A percentile compares a stretch with the other conserved stretches of the same genome.
Evolutionary conservation across 2,888 invertebrate genomes (phyloP).

Genomic region (Phaonia tiefii): DNA sequence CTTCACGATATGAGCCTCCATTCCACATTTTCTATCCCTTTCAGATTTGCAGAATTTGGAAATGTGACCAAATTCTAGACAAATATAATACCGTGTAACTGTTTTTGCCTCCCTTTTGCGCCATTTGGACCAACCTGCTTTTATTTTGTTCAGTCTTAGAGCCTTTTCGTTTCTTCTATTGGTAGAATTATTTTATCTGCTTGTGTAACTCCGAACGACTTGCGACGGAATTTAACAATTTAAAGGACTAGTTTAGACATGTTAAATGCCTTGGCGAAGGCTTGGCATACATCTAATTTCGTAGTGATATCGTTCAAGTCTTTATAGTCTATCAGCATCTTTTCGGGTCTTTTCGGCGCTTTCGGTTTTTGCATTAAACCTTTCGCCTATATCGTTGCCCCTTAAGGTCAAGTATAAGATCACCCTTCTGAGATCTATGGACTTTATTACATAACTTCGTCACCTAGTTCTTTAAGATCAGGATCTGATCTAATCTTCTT

Average conservation of each 20-base stretch:
- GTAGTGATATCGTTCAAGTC: slow-evolving; percentile 15
- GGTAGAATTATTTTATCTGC: not conserved
- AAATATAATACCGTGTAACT: not conserved
- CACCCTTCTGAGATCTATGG: slow-evolving; percentile 15
- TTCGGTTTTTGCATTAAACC: not conserved
- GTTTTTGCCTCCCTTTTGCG: not conserved
- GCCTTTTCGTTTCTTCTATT: not conserved
- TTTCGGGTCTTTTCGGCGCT: not conserved
- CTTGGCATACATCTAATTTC: not conserved
- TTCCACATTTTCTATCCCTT: not conserved
- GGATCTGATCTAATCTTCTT: slow-evolving; percentile 6
- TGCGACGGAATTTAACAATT: not conserved
- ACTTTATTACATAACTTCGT: slow-evolving; percentile 16
- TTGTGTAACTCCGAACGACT: no score
- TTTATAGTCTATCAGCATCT: slow-evolving; percentile 5
- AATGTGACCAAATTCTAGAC: slow-evolving; percentile 4
- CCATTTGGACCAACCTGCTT: not conserved
- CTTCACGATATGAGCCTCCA: not conserved
- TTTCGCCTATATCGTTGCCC: not conserved
- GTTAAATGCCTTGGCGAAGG: not conserved
- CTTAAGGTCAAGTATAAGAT: slow-evolving; percentile 4
- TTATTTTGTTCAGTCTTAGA: not conserved
- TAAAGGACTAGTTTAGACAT: not conserved
- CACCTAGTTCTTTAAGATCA: slow-evolving; percentile 3
- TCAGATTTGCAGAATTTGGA: not conserved